phyloP scores from a whole-genome alignment of 2,113 vertebrate genomes.

The Marcusenius ussheri region DNA sequence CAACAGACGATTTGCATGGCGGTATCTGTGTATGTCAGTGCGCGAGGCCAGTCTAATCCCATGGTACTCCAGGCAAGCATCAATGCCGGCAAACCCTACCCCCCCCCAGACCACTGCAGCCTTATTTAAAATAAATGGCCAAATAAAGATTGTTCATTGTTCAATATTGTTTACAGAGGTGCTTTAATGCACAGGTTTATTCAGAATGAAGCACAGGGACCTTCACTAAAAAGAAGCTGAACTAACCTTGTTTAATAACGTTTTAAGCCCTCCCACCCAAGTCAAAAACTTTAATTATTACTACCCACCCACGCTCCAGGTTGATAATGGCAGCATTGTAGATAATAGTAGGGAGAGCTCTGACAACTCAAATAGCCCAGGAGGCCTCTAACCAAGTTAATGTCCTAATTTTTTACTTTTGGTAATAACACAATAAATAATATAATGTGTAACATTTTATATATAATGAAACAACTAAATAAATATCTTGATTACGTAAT shows the following conservation, averaged over 20 bases:
- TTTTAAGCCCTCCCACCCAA: background rate
- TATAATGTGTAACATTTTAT: background rate
- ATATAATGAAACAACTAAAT: background rate
- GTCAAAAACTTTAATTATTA: background rate
- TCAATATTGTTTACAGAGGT: background rate
- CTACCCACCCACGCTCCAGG: background rate
- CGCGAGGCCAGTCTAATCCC: background rate
- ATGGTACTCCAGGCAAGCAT: background rate
- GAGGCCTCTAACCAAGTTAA: background rate
- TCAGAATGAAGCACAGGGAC: background rate
- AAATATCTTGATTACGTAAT: background rate
- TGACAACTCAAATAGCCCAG: background rate
- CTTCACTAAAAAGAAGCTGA: background rate
- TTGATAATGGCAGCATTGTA: background rate
- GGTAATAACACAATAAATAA: background rate
- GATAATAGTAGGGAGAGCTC: background rate
- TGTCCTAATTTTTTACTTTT: background rate
- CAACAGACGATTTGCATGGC: conserved; percentile 30
- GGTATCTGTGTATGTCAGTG: background rate
- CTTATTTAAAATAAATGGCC: background rate
- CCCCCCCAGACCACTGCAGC: background rate
- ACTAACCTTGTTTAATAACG: background rate
- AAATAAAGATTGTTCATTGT: background rate
- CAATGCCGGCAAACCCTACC: too few relatives aligned
- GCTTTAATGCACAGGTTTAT: background rate